Evolutionary conservation across 2,113 vertebrate species (phyloP), one percentile per base, ranked within the genome.

Genomic region (Siniperca chuatsi): DNA sequence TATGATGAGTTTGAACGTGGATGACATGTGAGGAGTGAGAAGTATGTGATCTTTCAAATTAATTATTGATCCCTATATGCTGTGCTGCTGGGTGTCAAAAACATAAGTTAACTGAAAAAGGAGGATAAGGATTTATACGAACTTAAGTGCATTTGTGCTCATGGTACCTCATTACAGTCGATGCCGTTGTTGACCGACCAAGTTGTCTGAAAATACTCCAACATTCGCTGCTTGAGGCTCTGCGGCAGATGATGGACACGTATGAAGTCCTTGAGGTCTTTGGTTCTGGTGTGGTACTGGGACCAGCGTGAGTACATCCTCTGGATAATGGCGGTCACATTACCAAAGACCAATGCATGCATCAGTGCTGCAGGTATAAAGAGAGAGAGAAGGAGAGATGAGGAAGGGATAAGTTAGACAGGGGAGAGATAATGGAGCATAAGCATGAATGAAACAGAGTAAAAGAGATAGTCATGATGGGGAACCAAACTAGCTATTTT

Each of bases 151-250:
- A 13, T 21, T 25, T 67, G 23, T 50, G 69, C 15, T 8, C 8
- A 2, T 20, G 12, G 48, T 97, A 99, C 98, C 98, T 99, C 98
- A 15, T 99, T 98, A 76, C 97, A 97, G 95, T 99, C 98, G 78
- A 99, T 99, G 91, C 98, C 98, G 16, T 99, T 99, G 96, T 99
- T 99, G 95, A 99, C 98, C 29, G 98, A 99, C 98, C 98, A 99
- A 0, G 98, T 99, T 58, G 98, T 99, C 93, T 99, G 98, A 93
- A 99, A 99, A 95, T 99, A 99, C 88, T 99, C 98, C 58, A 99
- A 93, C 98, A 99, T 99, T 89, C 98, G 97, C 93, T 99, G 98
- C 92, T 99, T 99, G 65, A 99, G 96, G 90, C 96, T 97, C 90
- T 98, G 97, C n/a, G 98, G 98, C 78, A 99, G 95, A 82, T 97